Evolutionary conservation across 2,888 invertebrate species (phyloP), one percentile per base, ranked within the genome.

Genomic region (Stenolophus ochropezus): DNA sequence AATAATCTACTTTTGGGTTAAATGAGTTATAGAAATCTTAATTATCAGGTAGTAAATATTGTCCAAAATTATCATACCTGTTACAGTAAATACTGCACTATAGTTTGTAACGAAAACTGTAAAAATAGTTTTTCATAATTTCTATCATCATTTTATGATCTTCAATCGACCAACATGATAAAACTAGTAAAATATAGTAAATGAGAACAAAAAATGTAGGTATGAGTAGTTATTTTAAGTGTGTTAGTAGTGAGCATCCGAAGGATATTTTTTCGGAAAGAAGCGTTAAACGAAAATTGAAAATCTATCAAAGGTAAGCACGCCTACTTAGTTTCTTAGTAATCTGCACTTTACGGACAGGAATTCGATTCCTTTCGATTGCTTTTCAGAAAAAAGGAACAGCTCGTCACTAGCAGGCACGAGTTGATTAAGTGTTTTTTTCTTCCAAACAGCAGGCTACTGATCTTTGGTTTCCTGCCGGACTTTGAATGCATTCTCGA

Each of bases 281-380:
- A 69, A 73, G 73, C 25, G 23, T 47, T 73, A 58, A 76, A 76
- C 58, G 76, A 76, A 53, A 76, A 56, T 56, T 27, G 76, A 76
- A 53, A 76, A 76, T 76, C 73, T 73, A 73, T 73, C 73, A 73
- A 73, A 73, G 73, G 73, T 73, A 73, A 73, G 49, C 73, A 73
- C 47, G 49, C 73, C 73, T 76, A 53, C 76, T 53, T 58, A 56
- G 76, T 56, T 33, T 56, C 76, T 76, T 56, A 53, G 76, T 76
- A 76, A 76, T 76, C 76, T 76, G 76, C 76, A 76, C 76, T 76
- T 76, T 58, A 76, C 33, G 56, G 76, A 56, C 33, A 76, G 61
- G 47, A 65, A 78, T 78, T 78, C 78, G 65, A 78, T 78, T 78
- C 65, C 25, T 49, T 65, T 78, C 78, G 78, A 78, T 78, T 78